Base-by-base conservation (phyloP, 2,888 invertebrate genomes). In the Eupithecia subumbrata region DNA sequence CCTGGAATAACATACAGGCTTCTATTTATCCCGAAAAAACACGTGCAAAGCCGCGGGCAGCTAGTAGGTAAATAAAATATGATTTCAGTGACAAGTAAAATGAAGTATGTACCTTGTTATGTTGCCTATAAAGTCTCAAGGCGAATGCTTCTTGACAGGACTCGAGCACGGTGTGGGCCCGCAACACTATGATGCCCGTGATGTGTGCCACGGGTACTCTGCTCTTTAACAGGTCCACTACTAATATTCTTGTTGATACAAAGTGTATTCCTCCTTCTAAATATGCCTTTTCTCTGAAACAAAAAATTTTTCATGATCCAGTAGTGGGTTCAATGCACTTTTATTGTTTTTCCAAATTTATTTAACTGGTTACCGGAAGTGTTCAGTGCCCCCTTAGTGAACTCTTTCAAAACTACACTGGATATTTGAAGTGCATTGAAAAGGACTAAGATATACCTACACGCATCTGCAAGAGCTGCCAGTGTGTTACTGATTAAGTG, bases 131-230 rank as follows among this genome's bases (percentile, higher is more conserved):
- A 4, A 99, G 95, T 80, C 99, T 96, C 72, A 99, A 90, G 14
- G 98, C 98, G 91, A 99, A 99, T 7, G 99, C 98, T 94, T 99
- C 99, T 90, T 99, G 98, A 87, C 98, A 98, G 71, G 98, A 98
- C 89, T 98, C 98, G 34, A 98, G 92, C 52, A 98, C 96, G 70
- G 96, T 96, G 91, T 99, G 99, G 1, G 99, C 99, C 85, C 98
- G 96, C 82, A 98, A 96, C 8, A 99, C 97, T 80, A 99, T 94
- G 78, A 99, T 97, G 8, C 99, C 99, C 11, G 98, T 98, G 30
- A 99, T 96, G 84, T 98, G 96, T 73, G 97, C 96, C 45, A 98
- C 95, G 0, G 99, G 99, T 56, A 99, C 96, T 80, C 99, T 96
- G 77, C 98, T 97, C 90, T 98, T 99, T 72, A 99, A 95, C 82